These are phyloP conservation scores for Carlito syrichta DNA, from an alignment of 2,113 vertebrate species.

Conservation along the genomic window DNA sequence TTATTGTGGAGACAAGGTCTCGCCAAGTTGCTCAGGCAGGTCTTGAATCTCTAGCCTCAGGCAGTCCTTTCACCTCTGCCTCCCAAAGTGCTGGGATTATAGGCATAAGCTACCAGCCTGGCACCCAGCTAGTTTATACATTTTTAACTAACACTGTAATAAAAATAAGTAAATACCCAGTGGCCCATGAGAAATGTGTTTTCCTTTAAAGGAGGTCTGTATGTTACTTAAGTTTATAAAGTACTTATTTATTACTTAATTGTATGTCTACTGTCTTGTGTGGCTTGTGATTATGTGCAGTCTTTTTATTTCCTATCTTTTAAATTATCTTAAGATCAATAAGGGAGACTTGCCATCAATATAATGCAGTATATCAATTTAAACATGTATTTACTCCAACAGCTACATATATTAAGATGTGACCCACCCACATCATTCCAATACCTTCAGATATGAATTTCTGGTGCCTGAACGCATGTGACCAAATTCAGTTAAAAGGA, in stretches of 20 bases:
- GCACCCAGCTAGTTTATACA: too few species aligned
- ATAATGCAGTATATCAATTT: background rate
- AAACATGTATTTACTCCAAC: background rate
- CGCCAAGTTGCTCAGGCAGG: too few species aligned
- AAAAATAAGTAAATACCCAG: background rate
- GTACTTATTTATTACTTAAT: background rate
- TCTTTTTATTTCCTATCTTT: background rate
- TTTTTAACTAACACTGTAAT: background rate
- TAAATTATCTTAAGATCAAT: background rate
- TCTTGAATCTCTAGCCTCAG: too few species aligned
- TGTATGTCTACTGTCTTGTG: background rate
- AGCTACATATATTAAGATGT: background rate
- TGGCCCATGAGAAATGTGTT: background rate
- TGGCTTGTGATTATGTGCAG: background rate
- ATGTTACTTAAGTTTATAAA: constrained; percentile 3
- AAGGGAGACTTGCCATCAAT: background rate
- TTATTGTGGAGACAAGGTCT: too few species aligned
- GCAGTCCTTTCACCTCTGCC: too few species aligned
- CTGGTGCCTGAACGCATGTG: background rate
- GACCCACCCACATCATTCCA: background rate
- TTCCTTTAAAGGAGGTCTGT: background rate
- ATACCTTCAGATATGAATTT: background rate
- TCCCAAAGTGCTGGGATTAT: too few species aligned
- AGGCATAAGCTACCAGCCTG: too few species aligned
- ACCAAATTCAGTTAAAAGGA: background rate